These are phyloP conservation scores for Ceratina calcarata DNA, from an alignment of 1,140 invertebrate genomes.

Conservation along the genomic window DNA sequence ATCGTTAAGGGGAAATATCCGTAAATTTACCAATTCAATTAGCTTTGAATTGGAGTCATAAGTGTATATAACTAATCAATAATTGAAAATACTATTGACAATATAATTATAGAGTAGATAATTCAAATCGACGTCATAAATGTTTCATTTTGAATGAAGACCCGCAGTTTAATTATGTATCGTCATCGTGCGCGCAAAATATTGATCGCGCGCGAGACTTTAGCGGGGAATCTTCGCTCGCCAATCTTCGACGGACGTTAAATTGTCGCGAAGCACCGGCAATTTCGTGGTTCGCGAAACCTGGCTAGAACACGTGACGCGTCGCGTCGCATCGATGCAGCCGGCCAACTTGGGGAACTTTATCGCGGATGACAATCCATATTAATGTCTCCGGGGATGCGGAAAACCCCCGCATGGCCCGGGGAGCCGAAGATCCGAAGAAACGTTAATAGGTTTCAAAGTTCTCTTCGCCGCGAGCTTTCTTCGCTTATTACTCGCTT, in stretches of 20 bases:
- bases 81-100: no score
- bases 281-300: neutral
- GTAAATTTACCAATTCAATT: no score
- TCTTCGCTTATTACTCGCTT: neutral
- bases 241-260: neutral
- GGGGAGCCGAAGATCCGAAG: conserved; percentile 6
- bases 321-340: neutral
- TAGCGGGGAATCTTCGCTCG: neutral
- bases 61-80: no score
- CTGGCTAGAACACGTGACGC: neutral
- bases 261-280: neutral
- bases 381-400: conserved; percentile 19
- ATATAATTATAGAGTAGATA: no score
- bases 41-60: no score
- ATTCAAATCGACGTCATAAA: no score
- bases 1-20: no score
- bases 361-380: conserved; percentile 20
- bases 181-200: no score
- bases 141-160: no score
- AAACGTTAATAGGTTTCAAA: conserved; percentile 10
- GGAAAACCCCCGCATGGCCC: neutral
- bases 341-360: conserved; percentile 8
- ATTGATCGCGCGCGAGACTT: neutral
- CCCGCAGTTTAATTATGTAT: no score
- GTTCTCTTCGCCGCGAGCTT: neutral